These are phyloP conservation scores for Pocillopora meandrina DNA, from an alignment of 92 coral and sea anemone genomes.

Conservation along the genomic window DNA sequence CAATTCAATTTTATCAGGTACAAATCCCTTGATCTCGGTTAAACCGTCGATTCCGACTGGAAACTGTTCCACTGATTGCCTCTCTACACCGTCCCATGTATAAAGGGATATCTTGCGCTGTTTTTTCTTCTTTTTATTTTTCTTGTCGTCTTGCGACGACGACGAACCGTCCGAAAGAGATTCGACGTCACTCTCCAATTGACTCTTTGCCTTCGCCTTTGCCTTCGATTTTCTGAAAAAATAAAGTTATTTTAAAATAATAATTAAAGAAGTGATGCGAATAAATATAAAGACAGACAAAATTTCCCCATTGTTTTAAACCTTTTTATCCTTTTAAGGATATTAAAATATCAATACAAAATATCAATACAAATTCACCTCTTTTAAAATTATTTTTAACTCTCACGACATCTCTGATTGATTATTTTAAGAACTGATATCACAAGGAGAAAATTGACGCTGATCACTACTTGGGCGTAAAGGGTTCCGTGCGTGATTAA, in stretches of 20 bases:
- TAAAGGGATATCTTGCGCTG: slow-evolving; percentile 23
- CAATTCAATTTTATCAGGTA: background rate
- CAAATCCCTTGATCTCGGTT: slow-evolving; percentile 28
- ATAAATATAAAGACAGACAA: slow-evolving; percentile 14
- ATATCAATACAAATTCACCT: slow-evolving; percentile 4
- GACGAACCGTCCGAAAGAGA: slow-evolving; percentile 18
- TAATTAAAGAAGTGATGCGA: slow-evolving; percentile 13
- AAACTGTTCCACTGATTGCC: slow-evolving; percentile 43
- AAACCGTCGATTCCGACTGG: slow-evolving; percentile 67
- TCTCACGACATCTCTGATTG: no score
- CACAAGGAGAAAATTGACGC: background rate
- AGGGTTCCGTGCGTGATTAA: slow-evolving; percentile 3
- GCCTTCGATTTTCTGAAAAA: slow-evolving; percentile 17
- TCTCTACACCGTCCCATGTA: slow-evolving; percentile 32
- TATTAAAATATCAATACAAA: background rate
- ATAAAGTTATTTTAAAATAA: slow-evolving; percentile 9
- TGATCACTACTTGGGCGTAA: slow-evolving; percentile 3
- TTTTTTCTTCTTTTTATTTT: slow-evolving; percentile 1
- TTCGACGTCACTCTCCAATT: slow-evolving; percentile 15
- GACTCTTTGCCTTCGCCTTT: slow-evolving; percentile 8
- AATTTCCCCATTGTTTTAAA: slow-evolving; percentile 3
- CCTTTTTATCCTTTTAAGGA: slow-evolving; percentile 4
- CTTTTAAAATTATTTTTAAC: no score
- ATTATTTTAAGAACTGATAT: no score
- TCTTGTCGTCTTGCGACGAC: slow-evolving; percentile 13